phyloP scores from a whole-genome alignment of 35 echinoderm and acorn worm genomes.

The Apostichopus californicus region DNA sequence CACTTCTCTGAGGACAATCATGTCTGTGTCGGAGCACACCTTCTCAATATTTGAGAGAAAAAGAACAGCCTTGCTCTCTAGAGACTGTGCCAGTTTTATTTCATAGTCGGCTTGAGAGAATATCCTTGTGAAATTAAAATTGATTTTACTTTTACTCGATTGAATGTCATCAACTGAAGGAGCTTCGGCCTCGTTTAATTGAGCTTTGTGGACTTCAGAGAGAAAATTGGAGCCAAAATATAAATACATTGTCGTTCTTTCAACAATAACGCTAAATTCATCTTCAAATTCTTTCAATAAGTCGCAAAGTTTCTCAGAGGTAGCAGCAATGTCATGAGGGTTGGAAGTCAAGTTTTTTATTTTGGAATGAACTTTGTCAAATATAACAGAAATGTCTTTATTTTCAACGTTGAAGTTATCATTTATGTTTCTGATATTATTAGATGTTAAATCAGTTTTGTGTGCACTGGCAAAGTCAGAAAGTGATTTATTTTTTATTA shows the following conservation, averaged over 20 bases:
- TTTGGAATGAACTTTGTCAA: background rate
- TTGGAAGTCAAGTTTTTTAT: background rate
- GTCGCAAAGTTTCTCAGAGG: background rate
- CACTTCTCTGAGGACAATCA: background rate
- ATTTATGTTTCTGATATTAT: background rate
- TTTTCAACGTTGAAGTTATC: constrained; percentile 25
- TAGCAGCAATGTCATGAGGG: background rate
- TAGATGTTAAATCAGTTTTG: background rate
- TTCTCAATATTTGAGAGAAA: background rate
- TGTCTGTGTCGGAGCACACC: background rate
- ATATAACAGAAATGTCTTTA: background rate
- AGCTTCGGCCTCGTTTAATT: background rate
- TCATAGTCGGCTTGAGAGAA: background rate
- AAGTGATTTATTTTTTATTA: background rate
- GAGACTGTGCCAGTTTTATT: background rate
- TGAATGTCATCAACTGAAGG: background rate
- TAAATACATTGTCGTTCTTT: background rate
- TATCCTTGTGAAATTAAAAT: background rate
- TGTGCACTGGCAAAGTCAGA: background rate
- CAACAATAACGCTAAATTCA: background rate
- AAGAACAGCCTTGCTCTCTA: background rate
- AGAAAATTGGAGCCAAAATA: constrained; percentile 16
- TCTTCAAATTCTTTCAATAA: background rate
- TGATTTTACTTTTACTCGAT: background rate
- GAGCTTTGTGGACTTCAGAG: constrained; percentile 10